A percentile compares a stretch with the other conserved stretches of the same genome.
These are phyloP conservation scores for Hydra vulgaris DNA, from an alignment of 30 jellyfish, hydroid and myxozoan genomes.

Conservation along the genomic window DNA sequence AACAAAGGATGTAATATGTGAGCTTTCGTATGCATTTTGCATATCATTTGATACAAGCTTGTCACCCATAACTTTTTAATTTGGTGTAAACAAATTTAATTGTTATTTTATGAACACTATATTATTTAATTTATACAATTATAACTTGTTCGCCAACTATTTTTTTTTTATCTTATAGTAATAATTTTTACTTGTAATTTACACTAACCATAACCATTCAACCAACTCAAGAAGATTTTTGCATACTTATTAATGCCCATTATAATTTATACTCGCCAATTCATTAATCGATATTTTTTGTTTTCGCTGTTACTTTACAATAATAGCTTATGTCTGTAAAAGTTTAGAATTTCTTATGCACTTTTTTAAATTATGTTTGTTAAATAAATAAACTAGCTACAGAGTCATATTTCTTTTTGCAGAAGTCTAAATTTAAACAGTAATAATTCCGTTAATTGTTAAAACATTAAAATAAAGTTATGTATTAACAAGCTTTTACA, in stretches of 20 bases:
- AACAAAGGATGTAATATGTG: background rate
- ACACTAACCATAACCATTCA: no score
- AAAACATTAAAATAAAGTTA: background rate
- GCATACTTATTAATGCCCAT: no score
- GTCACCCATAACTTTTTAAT: background rate
- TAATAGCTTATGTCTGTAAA: background rate
- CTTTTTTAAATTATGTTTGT: background rate
- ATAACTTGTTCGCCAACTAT: no score
- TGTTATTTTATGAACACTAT: no score
- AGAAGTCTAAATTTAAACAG: background rate
- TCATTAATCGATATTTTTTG: background rate
- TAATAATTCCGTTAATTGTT: background rate
- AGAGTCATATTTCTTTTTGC: background rate
- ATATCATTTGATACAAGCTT: background rate
- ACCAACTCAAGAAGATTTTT: no score
- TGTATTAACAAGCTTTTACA: background rate
- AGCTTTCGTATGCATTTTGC: background rate
- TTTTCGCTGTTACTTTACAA: background rate
- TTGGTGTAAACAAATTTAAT: background rate
- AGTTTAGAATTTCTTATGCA: background rate
- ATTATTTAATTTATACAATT: no score
- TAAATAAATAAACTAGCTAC: background rate
- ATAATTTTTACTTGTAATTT: no score
- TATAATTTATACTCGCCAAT: no score
- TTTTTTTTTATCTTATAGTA: no score